These are phyloP conservation scores for Gnathonemus longibarbis DNA, from an alignment of 2,113 vertebrate genomes.

Conservation along the genomic window DNA sequence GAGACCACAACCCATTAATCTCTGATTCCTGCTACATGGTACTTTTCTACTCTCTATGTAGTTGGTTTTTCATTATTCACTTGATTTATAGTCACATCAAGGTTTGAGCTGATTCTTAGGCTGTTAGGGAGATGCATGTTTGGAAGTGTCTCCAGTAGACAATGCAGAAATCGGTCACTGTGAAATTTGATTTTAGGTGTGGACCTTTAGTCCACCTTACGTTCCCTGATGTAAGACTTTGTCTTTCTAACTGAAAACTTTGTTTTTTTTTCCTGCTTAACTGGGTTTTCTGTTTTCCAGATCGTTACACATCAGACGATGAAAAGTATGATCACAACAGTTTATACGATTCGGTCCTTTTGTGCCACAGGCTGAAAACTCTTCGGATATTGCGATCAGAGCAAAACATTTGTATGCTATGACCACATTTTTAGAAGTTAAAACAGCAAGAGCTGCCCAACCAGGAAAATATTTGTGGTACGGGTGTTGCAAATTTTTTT, in stretches of 20 bases:
- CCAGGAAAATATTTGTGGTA: not conserved
- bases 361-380: not conserved
- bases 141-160: conserved; percentile 1
- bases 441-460: not conserved
- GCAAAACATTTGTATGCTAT: not conserved
- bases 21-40: conserved; percentile 38
- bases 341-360: not conserved
- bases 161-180: conserved; percentile 18
- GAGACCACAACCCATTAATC: conserved; percentile 30
- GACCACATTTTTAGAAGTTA: not conserved
- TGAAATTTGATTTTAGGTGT: conserved; percentile 14
- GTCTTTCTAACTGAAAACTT: not conserved
- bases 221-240: not conserved
- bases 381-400: not conserved
- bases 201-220: not conserved
- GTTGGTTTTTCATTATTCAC: conserved; percentile 36
- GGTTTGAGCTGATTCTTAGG: conserved; percentile 7
- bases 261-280: not conserved
- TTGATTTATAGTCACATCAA: conserved; percentile 35
- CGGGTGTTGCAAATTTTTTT: not conserved
- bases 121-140: conserved; percentile 18
- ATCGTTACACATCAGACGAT: not conserved
- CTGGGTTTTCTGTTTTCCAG: conserved; percentile 2
- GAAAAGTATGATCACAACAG: not conserved
- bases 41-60: conserved; percentile 33